Conservation (phyloP, 1,140 invertebrate species). For the Lithobius niger region DNA sequence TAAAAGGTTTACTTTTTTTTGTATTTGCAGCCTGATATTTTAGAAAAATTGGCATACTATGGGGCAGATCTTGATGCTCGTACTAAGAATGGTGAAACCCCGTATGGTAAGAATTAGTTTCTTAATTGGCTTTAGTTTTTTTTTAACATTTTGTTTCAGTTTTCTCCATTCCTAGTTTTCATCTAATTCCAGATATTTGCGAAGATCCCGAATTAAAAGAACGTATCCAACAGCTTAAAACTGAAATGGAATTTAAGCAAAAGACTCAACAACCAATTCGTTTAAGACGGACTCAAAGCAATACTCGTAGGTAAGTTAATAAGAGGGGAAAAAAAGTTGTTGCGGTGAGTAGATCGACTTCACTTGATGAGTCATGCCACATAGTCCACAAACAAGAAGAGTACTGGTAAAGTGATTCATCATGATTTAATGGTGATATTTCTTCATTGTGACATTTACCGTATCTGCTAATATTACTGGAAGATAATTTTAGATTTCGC, state of each 20-base stretch:
- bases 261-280: constrained; percentile 26
- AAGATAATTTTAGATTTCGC: too few relatives aligned
- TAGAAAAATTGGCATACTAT: constrained; percentile 85
- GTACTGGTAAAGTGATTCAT: too few relatives aligned
- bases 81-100: constrained; percentile 93
- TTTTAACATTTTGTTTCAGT: neutral
- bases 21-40: constrained; percentile 67
- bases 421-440: too few relatives aligned
- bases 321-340: too few relatives aligned
- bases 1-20: too few relatives aligned
- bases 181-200: constrained; percentile 66
- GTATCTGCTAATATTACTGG: too few relatives aligned
- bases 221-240: constrained; percentile 72
- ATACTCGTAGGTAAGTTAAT: constrained; percentile 31
- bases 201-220: constrained; percentile 88
- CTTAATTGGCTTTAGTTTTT: too few relatives aligned
- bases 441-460: too few relatives aligned
- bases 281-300: constrained; percentile 27
- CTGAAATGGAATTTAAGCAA: constrained; percentile 68
- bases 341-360: neutral
- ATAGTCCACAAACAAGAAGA: too few relatives aligned
- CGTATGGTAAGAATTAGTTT: constrained; percentile 60
- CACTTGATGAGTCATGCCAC: too few relatives aligned
- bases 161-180: constrained; percentile 11
- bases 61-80: constrained; percentile 94